Percentiles rank a stretch among this genome's conserved stretches.
Evolutionary conservation across 1,140 invertebrate species (phyloP).

Genomic region (Zaprionus gabonicus): DNA sequence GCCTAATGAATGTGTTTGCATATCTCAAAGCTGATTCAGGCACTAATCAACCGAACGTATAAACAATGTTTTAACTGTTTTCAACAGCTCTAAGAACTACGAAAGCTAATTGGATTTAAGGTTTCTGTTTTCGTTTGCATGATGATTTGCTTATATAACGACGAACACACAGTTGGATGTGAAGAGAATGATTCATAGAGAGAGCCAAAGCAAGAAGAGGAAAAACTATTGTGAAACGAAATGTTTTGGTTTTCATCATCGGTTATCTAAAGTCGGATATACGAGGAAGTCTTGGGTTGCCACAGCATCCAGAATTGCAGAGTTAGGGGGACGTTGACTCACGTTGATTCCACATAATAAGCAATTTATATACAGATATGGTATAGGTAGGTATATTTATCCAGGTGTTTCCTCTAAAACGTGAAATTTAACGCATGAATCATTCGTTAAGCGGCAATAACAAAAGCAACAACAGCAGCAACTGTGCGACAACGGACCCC

Average conservation of each 20-base stretch:
- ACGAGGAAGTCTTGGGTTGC: neutral
- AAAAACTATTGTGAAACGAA: neutral
- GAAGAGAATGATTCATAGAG: neutral
- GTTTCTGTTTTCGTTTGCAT: neutral
- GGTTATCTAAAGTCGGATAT: neutral
- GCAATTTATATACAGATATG: slow-evolving; percentile 24
- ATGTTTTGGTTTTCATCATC: neutral
- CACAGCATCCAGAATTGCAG: slow-evolving; percentile 25
- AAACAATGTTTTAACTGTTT: too few relatives aligned
- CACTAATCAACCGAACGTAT: too few relatives aligned
- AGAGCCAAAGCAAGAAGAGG: neutral
- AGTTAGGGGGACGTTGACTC: slow-evolving; percentile 47
- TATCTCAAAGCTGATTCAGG: too few relatives aligned
- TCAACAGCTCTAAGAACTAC: too few relatives aligned
- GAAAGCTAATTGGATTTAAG: neutral
- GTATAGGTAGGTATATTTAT: slow-evolving; percentile 52
- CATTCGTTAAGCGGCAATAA: slow-evolving; percentile 39
- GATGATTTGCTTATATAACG: neutral
- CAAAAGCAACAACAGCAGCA: slow-evolving; percentile 11
- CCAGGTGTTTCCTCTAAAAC: slow-evolving; percentile 73
- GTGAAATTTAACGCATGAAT: slow-evolving; percentile 61
- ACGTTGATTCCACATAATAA: slow-evolving; percentile 25
- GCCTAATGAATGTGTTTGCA: too few relatives aligned
- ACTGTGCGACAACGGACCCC: neutral
- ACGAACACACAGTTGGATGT: neutral